These are phyloP conservation scores for Stegophylla sp. DNA, from an alignment of 2,888 invertebrate species.

Conservation along the genomic window DNA sequence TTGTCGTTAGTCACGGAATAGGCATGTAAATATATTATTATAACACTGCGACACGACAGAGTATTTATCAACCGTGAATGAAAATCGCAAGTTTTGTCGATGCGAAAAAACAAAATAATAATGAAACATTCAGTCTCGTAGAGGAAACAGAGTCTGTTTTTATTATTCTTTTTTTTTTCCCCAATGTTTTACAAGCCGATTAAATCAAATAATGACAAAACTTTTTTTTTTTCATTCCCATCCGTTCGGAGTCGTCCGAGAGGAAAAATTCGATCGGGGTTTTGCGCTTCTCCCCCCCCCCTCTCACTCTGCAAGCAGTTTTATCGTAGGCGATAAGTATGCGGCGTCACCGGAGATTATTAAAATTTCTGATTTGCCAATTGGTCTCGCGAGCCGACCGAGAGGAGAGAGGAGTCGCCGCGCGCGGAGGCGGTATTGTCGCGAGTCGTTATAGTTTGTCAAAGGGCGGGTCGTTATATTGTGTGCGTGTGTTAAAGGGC, in stretches of 20 bases:
- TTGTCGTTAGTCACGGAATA: not conserved
- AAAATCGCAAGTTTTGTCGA: not conserved
- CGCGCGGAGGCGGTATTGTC: too few relatives aligned
- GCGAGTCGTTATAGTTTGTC: too few relatives aligned
- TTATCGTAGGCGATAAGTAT: conserved; percentile 27
- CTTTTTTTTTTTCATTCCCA: not conserved
- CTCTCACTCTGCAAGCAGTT: too few relatives aligned
- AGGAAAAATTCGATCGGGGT: conserved; percentile 24
- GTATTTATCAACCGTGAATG: conserved; percentile 22
- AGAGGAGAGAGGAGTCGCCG: not conserved
- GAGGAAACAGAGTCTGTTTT: not conserved
- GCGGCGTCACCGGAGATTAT: conserved; percentile 48
- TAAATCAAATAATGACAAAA: conserved; percentile 6
- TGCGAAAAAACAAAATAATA: not conserved
- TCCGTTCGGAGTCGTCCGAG: not conserved
- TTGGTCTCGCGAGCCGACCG: conserved; percentile 27
- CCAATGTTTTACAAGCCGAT: too few relatives aligned
- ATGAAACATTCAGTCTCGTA: not conserved
- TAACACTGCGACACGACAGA: too few relatives aligned
- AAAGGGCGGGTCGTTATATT: not conserved
- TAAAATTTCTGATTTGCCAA: conserved; percentile 53
- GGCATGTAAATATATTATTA: not conserved
- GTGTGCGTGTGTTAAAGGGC: not conserved
- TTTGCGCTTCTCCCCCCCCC: too few relatives aligned
- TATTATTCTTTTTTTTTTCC: too few relatives aligned